Evolutionary conservation across 2,113 vertebrate genomes (phyloP), one percentile per base, ranked within the genome.

Genomic region (Podocnemis expansa): DNA sequence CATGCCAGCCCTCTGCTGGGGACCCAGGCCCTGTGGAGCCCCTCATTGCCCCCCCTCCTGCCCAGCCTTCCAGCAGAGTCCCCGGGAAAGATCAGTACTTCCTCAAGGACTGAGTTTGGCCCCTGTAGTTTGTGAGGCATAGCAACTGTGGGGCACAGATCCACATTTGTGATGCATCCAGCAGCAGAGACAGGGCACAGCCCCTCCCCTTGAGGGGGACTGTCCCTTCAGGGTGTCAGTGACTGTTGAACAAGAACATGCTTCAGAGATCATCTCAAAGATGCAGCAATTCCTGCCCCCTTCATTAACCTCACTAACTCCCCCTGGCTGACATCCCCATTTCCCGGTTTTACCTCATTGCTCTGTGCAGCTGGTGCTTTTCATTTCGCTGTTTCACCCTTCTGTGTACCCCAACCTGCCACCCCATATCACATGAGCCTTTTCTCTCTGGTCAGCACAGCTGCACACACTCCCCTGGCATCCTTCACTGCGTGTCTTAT

Each of bases 321-420:
- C 43, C 55, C n/a, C 34, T n/a, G 2, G 1, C 81, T 25, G 0
- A 8, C 55, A 56, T 56, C 87, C 55, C 0, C 0, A 27, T 27
- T 22, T 27, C 41, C 73, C 45, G 73, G 73, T 24, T 76, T 76
- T 45, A 14, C 73, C 73, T 45, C 41, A 67, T 34, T n/a, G 51
- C 60, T 63, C 31, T 19, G 4, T 12, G 25, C 9, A 14, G 60
- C n/a, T 52, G 24, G 19, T n/a, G 34, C 75, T 34, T 63, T 79
- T 45, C 19, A 17, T 5, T 24, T n/a, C 22, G 12, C 21, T n/a
- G 17, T 11, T 16, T n/a, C 38, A 7, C 4, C 73, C 10, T 75
- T 22, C 41, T 27, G 73, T 25, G 13, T 41, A 41, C 24, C 41
- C 11, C 10, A 14, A 12, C 70, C 24, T 12, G 22, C 70, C 38